Conservation (phyloP, 2,113 vertebrate genomes). For the Pleuronectes platessa region DNA sequence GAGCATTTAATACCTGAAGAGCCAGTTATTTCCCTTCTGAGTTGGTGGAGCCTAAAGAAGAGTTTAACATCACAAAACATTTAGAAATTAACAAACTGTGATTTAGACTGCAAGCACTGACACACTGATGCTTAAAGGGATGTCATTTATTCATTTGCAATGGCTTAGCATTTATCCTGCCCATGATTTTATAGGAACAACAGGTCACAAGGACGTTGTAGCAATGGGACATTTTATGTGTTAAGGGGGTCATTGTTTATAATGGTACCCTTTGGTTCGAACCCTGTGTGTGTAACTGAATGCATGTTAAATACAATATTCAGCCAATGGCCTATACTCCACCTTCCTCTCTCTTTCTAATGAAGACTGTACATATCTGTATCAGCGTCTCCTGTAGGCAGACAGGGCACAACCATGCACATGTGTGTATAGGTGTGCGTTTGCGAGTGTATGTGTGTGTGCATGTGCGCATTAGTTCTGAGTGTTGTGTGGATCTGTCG, state of each 20-base stretch:
- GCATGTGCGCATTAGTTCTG: constrained; percentile 18
- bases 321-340: constrained; percentile 10
- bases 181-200: not conserved
- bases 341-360: constrained; percentile 5
- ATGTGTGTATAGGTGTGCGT: constrained; percentile 10
- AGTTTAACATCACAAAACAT: too few species aligned
- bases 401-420: constrained; percentile 9
- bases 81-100: too few species aligned
- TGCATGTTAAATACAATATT: constrained; percentile 19
- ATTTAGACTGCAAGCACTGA: too few species aligned
- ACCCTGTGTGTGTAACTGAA: constrained; percentile 1
- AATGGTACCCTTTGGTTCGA: constrained; percentile 1
- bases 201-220: not conserved
- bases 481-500: constrained; percentile 67
- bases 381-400: constrained; percentile 25
- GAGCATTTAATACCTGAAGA: not conserved
- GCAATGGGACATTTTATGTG: constrained; percentile 2
- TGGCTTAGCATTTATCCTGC: not conserved
- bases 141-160: too few species aligned
- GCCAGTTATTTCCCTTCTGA: not conserved
- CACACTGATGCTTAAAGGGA: too few species aligned
- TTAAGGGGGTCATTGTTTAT: not conserved
- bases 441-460: constrained; percentile 7
- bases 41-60: not conserved
- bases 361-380: constrained; percentile 32